Conservation (phyloP, 2,888 invertebrate species). For the Andrena haemorrhoa region DNA sequence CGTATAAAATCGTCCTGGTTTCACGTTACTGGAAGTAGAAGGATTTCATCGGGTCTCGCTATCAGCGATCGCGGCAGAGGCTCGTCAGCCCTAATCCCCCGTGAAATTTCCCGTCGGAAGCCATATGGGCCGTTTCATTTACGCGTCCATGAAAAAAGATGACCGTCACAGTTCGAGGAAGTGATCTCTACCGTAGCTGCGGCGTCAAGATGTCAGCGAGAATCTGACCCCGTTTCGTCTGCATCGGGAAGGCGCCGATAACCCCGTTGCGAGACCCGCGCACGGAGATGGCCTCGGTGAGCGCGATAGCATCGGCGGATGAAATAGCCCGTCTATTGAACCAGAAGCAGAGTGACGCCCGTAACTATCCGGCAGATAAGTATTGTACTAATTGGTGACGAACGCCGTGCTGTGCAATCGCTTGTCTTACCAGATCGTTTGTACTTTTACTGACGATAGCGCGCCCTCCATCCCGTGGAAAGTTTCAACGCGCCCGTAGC, state of each 20-base stretch:
- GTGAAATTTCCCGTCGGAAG: not conserved
- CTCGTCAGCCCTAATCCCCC: not conserved
- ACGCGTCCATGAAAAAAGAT: constrained; percentile 3
- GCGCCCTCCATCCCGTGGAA: constrained; percentile 30
- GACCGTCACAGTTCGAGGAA: constrained; percentile 24
- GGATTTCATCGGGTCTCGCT: not conserved
- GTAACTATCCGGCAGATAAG: constrained; percentile 56
- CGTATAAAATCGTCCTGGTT: not conserved
- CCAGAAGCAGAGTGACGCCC: constrained; percentile 13
- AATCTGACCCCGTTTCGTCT: constrained; percentile 44
- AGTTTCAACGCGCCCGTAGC: not conserved
- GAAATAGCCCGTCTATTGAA: constrained; percentile 42
- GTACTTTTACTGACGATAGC: constrained; percentile 47
- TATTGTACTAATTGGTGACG: constrained; percentile 54
- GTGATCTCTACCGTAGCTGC: constrained; percentile 2
- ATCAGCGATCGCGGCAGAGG: not conserved
- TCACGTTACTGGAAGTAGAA: not conserved
- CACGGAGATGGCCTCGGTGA: constrained; percentile 38
- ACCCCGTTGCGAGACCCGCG: constrained; percentile 45
- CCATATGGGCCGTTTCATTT: constrained; percentile 29
- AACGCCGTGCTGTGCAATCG: constrained; percentile 32
- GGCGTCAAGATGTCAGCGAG: constrained; percentile 28
- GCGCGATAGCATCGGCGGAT: constrained; percentile 47
- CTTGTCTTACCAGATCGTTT: constrained; percentile 42
- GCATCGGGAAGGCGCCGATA: constrained; percentile 48